phyloP scores from a whole-genome alignment of 1,140 invertebrate genomes.

The Drosophila varians region DNA sequence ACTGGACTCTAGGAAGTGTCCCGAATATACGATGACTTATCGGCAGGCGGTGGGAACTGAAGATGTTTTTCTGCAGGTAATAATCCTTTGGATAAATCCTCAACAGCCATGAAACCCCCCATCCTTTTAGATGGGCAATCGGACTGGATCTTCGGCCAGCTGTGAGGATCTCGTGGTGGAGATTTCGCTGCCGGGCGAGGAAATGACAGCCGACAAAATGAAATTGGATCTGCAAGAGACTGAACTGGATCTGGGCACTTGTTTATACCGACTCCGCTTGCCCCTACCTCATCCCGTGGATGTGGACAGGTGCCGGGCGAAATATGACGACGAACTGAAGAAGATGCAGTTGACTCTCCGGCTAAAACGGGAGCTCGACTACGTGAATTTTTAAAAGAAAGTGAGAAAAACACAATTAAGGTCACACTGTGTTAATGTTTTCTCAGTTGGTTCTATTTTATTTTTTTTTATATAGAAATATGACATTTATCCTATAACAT shows the following conservation, averaged over 20 bases:
- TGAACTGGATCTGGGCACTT: constrained; percentile 87
- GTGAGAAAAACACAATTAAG: background rate
- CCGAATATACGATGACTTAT: constrained; percentile 92
- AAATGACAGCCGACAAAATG: constrained; percentile 86
- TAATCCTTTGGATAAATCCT: background rate
- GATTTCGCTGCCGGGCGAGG: constrained; percentile 90
- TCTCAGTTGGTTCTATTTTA: too few species aligned
- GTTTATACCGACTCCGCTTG: constrained; percentile 88
- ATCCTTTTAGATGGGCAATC: constrained; percentile 90
- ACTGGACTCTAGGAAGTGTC: constrained; percentile 87
- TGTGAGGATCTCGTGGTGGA: constrained; percentile 93
- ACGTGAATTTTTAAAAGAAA: constrained; percentile 88
- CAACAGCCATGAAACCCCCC: background rate
- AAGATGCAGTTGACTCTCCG: constrained; percentile 88
- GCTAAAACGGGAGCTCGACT: constrained; percentile 91
- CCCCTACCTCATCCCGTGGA: constrained; percentile 91
- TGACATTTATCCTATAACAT: too few species aligned
- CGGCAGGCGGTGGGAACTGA: constrained; percentile 93
- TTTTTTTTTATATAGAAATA: too few species aligned
- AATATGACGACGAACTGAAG: constrained; percentile 89
- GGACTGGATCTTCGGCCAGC: constrained; percentile 91
- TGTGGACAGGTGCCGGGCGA: constrained; percentile 90
- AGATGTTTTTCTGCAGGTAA: constrained; percentile 92
- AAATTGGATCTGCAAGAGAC: constrained; percentile 89
- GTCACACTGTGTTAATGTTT: too few species aligned